Evolutionary conservation across 92 coral and sea anemone genomes (phyloP).

Genomic region (Desmophyllum pertusum): DNA sequence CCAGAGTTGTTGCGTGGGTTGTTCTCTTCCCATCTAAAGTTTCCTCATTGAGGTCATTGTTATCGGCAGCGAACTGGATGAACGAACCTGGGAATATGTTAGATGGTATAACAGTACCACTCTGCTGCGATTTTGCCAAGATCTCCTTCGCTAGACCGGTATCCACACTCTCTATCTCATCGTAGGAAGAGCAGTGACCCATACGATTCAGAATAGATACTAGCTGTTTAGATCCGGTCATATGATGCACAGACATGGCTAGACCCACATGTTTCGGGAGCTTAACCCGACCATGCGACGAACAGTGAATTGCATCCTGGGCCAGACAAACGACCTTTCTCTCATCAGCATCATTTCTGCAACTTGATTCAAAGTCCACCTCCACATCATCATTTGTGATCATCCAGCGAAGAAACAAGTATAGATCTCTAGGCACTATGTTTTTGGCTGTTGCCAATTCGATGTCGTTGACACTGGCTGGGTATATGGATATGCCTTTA

Average conservation of each 20-base stretch:
- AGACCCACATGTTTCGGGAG: no score
- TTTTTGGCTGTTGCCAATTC: slow-evolving; percentile 27
- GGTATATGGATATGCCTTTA: slow-evolving; percentile 42
- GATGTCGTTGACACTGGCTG: slow-evolving; percentile 29
- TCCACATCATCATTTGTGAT: slow-evolving; percentile 50
- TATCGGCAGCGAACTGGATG: slow-evolving; percentile 41
- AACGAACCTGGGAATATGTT: slow-evolving; percentile 54
- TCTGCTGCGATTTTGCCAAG: slow-evolving; percentile 14
- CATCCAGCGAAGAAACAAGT: slow-evolving; percentile 52
- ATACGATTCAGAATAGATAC: slow-evolving; percentile 43
- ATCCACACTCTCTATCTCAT: slow-evolving; percentile 21
- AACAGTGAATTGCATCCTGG: no score
- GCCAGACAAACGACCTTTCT: no score
- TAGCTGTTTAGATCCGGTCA: no score
- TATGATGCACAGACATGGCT: no score
- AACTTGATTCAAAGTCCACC: no score
- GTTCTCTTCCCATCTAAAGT: no score
- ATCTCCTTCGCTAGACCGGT: slow-evolving; percentile 39
- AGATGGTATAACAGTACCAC: slow-evolving; percentile 38
- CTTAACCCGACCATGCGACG: no score
- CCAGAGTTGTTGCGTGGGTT: no score
- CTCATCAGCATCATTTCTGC: no score
- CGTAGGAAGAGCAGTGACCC: slow-evolving; percentile 59
- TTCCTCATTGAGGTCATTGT: no score
- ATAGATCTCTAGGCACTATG: slow-evolving; percentile 37